Conservation (phyloP, 2,888 invertebrate genomes). For the Erynnis tages region DNA sequence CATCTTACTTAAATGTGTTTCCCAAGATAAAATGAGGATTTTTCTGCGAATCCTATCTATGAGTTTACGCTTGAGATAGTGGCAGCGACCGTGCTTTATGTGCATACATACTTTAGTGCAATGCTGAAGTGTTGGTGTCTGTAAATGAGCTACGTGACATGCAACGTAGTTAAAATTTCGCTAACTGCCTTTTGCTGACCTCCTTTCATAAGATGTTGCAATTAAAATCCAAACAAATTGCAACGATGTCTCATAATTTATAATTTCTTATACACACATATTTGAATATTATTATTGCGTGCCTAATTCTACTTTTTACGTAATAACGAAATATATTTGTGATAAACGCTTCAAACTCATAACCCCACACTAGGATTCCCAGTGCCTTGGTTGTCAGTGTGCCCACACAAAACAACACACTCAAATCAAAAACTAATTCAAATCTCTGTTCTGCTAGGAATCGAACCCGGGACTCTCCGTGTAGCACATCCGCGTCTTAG, state of each 20-base stretch:
- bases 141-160: constrained; percentile 18
- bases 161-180: constrained; percentile 24
- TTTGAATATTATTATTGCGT: neutral
- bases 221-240: constrained; percentile 8
- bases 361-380: too few relatives aligned
- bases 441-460: too few relatives aligned
- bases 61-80: constrained; percentile 13
- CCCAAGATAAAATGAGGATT: constrained; percentile 15
- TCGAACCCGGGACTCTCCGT: too few relatives aligned
- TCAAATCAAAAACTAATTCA: too few relatives aligned
- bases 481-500: too few relatives aligned
- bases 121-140: constrained; percentile 16
- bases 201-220: constrained; percentile 20
- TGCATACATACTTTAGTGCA: constrained; percentile 13
- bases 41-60: constrained; percentile 15
- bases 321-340: too few relatives aligned
- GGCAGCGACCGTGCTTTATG: neutral
- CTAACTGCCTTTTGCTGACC: constrained; percentile 22
- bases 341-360: too few relatives aligned
- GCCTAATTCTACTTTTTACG: neutral
- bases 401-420: too few relatives aligned
- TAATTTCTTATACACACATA: too few relatives aligned
- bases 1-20: neutral
- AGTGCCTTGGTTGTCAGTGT: too few relatives aligned
- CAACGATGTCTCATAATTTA: constrained; percentile 4